Evolutionary conservation across 2,113 vertebrate genomes (phyloP).

Genomic region (Todiramphus saurophagus): DNA sequence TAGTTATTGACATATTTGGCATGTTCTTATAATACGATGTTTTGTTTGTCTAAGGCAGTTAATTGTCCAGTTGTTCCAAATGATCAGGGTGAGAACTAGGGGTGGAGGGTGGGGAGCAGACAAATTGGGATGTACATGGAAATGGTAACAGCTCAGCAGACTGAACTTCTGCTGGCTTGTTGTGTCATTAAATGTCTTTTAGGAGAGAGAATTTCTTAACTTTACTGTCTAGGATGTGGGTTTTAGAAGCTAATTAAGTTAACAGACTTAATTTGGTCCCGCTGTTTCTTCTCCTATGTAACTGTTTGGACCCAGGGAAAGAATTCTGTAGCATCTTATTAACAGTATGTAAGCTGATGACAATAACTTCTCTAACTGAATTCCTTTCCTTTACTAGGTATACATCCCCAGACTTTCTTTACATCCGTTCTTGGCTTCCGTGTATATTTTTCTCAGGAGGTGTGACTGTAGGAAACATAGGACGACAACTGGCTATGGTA

Average conservation of each 20-base stretch:
- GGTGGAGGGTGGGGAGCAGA: not conserved
- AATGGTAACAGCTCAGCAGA: not conserved
- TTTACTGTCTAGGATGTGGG: not conserved
- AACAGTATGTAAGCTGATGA: not conserved
- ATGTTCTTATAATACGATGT: not conserved
- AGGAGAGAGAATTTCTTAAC: not conserved
- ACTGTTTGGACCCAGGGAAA: not conserved
- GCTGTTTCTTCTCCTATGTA: not conserved
- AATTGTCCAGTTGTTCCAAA: not conserved
- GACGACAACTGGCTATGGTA: slow-evolving; percentile 96
- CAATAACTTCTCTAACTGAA: not conserved
- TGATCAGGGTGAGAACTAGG: not conserved
- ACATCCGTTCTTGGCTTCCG: slow-evolving; percentile 96
- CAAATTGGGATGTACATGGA: not conserved
- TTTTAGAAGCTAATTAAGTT: not conserved
- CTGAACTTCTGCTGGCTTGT: not conserved
- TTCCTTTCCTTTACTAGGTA: slow-evolving; percentile 79
- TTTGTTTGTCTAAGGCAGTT: not conserved
- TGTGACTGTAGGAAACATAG: slow-evolving; percentile 97
- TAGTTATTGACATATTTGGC: not conserved
- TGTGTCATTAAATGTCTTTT: not conserved
- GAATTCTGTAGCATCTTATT: not conserved
- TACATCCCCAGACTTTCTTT: slow-evolving; percentile 94
- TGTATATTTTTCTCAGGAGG: slow-evolving; percentile 99
- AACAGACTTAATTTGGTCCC: not conserved